Evolutionary conservation across 2,888 invertebrate genomes (phyloP), one percentile per base, ranked within the genome.

Genomic region (Oasisia sp.): DNA sequence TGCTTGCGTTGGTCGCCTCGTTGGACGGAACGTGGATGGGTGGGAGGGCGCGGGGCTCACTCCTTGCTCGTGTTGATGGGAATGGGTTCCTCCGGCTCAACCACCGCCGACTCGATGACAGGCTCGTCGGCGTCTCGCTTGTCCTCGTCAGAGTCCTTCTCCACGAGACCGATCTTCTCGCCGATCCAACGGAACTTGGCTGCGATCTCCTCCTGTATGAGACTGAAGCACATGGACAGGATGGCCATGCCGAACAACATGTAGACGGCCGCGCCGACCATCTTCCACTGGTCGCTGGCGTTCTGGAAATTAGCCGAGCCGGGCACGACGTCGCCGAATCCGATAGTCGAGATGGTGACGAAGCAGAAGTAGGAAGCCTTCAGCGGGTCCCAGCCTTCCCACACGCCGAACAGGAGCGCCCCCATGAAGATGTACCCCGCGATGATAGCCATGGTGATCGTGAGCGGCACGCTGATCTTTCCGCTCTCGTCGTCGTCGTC

Each of bases 171-270:
- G 19, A 96, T 92, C 94, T 96, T 96, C 93, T 95, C 94, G 12
- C 95, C 96, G 92, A 96, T 93, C 96, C 96, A 96, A 90, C 94
- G 94, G 92, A 96, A 95, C 93, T 96, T 96, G 44, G 89, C 74
- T n/a, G 95, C 94, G 92, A 96, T 96, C 93, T 96, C 96, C 91
- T 96, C 96, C 93, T 96, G 96, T 94, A 96, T 96, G 56, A 96
- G 95, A 7, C 95, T 94, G 94, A 96, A 96, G 92, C 96, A 96
- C 96, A 96, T 96, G 50, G 96, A 96, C 92, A 96, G 93, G 92
- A 96, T 96, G n/a, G 96, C 96, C 95, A 96, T 96, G 11, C 96
- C 96, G 93, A 96, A 96, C 38, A 96, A 93, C 90, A 96, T 95
- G 94, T 96, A 96, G 90, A 96, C 92, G 14, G 95, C 94, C 8